Conservation (phyloP, 1,140 invertebrate species). For the Cardiocondyla obscurior region DNA sequence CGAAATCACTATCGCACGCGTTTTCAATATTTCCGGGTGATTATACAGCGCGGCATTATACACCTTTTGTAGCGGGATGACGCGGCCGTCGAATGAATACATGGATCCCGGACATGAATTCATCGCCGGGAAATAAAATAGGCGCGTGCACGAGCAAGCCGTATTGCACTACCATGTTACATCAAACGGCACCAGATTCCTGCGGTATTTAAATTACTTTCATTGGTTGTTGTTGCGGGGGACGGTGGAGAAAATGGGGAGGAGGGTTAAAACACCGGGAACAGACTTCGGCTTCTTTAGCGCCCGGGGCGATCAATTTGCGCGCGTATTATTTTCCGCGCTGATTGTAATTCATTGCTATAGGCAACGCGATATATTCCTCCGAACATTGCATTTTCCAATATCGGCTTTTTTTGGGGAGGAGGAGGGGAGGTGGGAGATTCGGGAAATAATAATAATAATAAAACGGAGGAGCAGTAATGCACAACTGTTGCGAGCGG, state of each 20-base stretch:
- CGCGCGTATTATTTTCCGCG: slow-evolving; percentile 25
- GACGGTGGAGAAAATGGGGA: too few relatives aligned
- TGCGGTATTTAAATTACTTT: slow-evolving; percentile 42
- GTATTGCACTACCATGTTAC: neutral
- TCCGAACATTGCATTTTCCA: neutral
- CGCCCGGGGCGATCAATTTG: slow-evolving; percentile 20
- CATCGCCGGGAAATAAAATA: slow-evolving; percentile 28
- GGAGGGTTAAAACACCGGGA: neutral
- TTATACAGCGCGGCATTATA: slow-evolving; percentile 32
- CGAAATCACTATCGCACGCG: slow-evolving; percentile 8
- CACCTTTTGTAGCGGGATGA: slow-evolving; percentile 5
- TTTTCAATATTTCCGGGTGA: slow-evolving; percentile 32
- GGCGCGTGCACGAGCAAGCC: neutral
- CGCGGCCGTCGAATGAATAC: neutral
- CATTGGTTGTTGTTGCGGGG: neutral
- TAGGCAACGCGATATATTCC: neutral
- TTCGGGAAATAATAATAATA: slow-evolving; percentile 4
- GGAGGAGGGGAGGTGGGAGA: too few relatives aligned
- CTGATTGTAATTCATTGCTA: slow-evolving; percentile 33
- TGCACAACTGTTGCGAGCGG: neutral
- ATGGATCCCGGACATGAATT: slow-evolving; percentile 2
- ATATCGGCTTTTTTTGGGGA: neutral
- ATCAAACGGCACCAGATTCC: neutral
- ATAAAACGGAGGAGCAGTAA: neutral
- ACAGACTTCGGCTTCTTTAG: neutral